These are phyloP conservation scores for Crocodylus rhombifer DNA, from an alignment of 2,797 vertebrate species.

Conservation along the genomic window DNA sequence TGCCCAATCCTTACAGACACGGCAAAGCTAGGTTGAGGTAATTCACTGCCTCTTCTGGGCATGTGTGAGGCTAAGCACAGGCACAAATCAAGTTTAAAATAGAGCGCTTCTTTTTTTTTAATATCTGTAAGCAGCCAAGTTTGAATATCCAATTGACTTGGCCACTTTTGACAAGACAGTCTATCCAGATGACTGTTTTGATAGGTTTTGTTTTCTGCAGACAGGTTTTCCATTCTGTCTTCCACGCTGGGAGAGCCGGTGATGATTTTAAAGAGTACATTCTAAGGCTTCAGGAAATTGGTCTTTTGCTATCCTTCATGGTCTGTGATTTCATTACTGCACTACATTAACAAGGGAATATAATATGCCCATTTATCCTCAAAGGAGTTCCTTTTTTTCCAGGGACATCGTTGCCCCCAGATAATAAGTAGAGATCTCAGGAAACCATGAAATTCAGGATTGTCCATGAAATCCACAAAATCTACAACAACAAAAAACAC, in stretches of 20 bases:
- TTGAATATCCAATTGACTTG: conserved; percentile 92
- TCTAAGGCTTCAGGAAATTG: conserved; percentile 84
- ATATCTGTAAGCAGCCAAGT: too few relatives aligned
- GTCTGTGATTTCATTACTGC: conserved; percentile 90
- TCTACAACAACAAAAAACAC: too few relatives aligned
- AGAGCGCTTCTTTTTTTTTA: too few relatives aligned
- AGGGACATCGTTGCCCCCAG: conserved; percentile 84
- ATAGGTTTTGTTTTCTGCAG: conserved; percentile 99
- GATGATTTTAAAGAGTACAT: conserved; percentile 92
- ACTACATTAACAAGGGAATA: conserved; percentile 89
- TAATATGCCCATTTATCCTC: conserved; percentile 65
- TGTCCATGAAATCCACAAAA: too few relatives aligned
- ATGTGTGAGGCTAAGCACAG: too few relatives aligned
- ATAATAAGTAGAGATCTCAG: conserved; percentile 24
- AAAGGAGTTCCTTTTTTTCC: conserved; percentile 52
- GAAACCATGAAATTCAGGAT: too few relatives aligned
- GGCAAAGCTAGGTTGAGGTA: too few relatives aligned
- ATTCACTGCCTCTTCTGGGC: too few relatives aligned
- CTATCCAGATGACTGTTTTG: conserved; percentile 90
- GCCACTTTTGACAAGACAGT: conserved; percentile 93
- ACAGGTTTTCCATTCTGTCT: conserved; percentile 93
- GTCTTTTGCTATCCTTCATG: conserved; percentile 87
- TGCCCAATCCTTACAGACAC: too few relatives aligned
- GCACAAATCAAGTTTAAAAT: too few relatives aligned
- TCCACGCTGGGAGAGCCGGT: conserved; percentile 93